Percentiles rank a stretch among this genome's conserved stretches.
Evolutionary conservation across 2,113 vertebrate genomes (phyloP).

Genomic region (Ursus arctos): DNA sequence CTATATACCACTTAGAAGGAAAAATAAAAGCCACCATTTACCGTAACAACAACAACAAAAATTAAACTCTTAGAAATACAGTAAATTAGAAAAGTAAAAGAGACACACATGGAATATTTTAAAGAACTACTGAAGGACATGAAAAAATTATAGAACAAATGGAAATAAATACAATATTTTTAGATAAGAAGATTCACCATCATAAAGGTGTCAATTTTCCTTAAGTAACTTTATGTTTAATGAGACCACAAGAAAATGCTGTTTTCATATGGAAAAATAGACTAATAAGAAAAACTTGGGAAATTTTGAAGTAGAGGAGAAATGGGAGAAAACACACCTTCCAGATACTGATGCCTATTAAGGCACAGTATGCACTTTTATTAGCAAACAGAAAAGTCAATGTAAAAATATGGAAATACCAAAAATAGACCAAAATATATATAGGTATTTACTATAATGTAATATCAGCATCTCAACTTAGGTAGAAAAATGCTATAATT

Average conservation of each 20-base stretch:
- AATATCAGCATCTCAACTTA: not conserved
- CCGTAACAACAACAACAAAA: not conserved
- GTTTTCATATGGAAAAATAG: not conserved
- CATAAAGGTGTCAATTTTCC: not conserved
- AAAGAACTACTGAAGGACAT: not conserved
- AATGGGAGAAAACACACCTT: not conserved
- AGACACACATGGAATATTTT: not conserved
- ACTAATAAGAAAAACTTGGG: not conserved
- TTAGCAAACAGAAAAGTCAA: not conserved
- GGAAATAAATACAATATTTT: constrained; percentile 5
- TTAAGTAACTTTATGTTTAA: not conserved
- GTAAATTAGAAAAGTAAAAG: not conserved
- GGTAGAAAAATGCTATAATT: not conserved
- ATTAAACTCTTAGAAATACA: not conserved
- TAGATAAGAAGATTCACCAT: not conserved
- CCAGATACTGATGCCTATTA: not conserved
- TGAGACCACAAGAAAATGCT: not conserved
- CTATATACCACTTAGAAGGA: not conserved
- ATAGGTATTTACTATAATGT: not conserved
- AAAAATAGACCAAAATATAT: not conserved
- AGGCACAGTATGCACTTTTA: not conserved
- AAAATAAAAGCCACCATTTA: not conserved
- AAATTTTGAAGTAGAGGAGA: not conserved
- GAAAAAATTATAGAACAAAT: not conserved
- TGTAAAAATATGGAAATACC: not conserved